phyloP scores from a whole-genome alignment of 2,797 vertebrate species.

The Syndactyla subalaris region DNA sequence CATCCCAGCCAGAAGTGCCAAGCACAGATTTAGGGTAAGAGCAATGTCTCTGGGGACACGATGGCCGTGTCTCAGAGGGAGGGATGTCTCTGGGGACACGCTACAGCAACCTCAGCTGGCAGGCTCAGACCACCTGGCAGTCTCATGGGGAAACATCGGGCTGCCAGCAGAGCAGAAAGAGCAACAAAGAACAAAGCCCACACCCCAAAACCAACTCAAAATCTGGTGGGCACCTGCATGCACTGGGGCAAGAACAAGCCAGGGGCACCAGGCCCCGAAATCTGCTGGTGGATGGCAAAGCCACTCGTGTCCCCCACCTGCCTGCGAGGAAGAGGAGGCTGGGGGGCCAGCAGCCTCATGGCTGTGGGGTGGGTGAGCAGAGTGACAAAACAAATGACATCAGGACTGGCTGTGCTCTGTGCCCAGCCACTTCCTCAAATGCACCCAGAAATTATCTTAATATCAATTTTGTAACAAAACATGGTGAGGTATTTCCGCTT shows the following conservation, averaged over 20 bases:
- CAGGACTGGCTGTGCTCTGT: accelerated
- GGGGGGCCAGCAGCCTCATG: not conserved
- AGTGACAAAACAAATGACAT: not conserved
- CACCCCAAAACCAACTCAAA: not conserved
- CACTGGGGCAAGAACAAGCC: not conserved
- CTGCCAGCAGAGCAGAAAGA: not conserved
- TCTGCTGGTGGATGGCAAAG: not conserved
- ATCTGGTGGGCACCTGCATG: not conserved
- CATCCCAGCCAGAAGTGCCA: not conserved
- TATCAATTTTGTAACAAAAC: not conserved
- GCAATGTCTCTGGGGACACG: not conserved
- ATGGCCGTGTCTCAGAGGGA: not conserved
- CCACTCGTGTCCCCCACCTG: not conserved
- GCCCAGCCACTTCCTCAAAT: conserved; percentile 27
- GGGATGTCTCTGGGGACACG: not conserved
- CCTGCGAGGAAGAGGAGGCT: not conserved
- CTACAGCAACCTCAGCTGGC: not conserved
- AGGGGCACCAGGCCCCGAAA: not conserved
- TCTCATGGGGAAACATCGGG: not conserved
- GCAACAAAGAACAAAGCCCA: not conserved
- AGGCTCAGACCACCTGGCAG: not conserved
- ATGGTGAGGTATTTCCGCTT: not conserved
- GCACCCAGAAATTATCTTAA: not conserved
- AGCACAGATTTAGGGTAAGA: not conserved
- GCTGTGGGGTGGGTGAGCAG: not conserved